Conservation (phyloP, 2,888 invertebrate genomes). For the Diarsia rubi region DNA sequence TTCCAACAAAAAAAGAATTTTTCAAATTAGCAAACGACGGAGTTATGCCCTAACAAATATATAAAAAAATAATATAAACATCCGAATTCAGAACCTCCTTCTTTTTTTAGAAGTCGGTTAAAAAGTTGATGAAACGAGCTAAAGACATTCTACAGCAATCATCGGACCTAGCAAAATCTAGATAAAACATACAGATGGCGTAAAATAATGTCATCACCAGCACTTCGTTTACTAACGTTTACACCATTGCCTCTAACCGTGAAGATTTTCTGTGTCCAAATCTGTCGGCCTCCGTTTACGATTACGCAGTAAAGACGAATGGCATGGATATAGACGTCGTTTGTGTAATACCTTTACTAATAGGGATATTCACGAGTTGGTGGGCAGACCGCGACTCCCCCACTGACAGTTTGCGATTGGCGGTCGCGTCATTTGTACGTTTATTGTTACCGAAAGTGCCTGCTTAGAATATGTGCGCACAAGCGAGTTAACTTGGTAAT, state of each 20-base stretch:
- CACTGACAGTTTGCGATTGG: constrained; percentile 82
- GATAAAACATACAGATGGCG: constrained; percentile 52
- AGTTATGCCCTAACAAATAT: too few species aligned
- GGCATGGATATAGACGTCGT: constrained; percentile 75
- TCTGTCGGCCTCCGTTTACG: constrained; percentile 73
- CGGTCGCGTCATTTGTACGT: constrained; percentile 80
- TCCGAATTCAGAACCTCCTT: too few species aligned
- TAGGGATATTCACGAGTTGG: constrained; percentile 81
- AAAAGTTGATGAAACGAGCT: constrained; percentile 15
- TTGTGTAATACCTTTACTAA: constrained; percentile 81
- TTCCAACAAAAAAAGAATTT: too few species aligned
- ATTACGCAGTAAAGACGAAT: constrained; percentile 81
- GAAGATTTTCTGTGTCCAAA: constrained; percentile 71
- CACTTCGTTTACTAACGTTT: constrained; percentile 57
- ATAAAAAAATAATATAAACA: too few species aligned
- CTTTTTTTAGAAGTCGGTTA: too few species aligned
- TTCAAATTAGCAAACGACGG: too few species aligned
- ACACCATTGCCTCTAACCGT: constrained; percentile 60
- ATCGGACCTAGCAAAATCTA: constrained; percentile 41
- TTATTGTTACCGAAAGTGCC: constrained; percentile 59
- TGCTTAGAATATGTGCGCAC: constrained; percentile 48
- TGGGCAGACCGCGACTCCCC: constrained; percentile 72
- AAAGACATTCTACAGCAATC: constrained; percentile 32
- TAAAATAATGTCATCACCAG: constrained; percentile 54
- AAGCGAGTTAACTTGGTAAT: constrained; percentile 52